These are phyloP conservation scores for Caenorhabditis drosophilae DNA, from an alignment of 2,888 invertebrate genomes.

Conservation along the genomic window DNA sequence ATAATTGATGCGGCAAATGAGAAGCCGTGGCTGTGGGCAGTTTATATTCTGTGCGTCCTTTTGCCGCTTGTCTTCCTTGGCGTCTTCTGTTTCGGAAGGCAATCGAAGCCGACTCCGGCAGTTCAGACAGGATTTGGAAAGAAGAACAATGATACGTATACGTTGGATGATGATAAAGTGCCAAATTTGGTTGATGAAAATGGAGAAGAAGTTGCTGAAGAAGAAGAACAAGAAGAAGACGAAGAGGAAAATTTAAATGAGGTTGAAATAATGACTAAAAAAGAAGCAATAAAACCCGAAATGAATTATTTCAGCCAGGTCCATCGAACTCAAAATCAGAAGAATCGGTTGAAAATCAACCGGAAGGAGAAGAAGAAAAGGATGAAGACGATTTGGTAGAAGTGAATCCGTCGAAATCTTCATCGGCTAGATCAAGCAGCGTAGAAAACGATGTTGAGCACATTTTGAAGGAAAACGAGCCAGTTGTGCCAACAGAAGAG, in stretches of 20 bases:
- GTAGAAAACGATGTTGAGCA: slow-evolving; percentile 22
- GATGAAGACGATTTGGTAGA: slow-evolving; percentile 4
- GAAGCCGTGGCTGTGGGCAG: slow-evolving; percentile 88
- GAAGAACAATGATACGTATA: slow-evolving; percentile 79
- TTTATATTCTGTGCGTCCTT: slow-evolving; percentile 81
- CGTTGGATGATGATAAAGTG: slow-evolving; percentile 75
- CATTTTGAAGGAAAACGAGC: slow-evolving; percentile 25
- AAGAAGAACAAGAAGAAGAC: too few species aligned
- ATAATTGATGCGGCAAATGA: slow-evolving; percentile 70
- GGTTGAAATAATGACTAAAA: neutral
- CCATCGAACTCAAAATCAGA: slow-evolving; percentile 13
- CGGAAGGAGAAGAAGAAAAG: slow-evolving; percentile 2
- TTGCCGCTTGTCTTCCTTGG: slow-evolving; percentile 81
- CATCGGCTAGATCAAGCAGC: slow-evolving; percentile 13
- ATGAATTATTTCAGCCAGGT: too few species aligned
- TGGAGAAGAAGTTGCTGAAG: too few species aligned
- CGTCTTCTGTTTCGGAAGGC: slow-evolving; percentile 79
- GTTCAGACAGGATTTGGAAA: slow-evolving; percentile 71
- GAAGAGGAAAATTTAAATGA: too few species aligned
- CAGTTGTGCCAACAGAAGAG: slow-evolving; percentile 33
- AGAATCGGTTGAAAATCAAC: slow-evolving; percentile 1
- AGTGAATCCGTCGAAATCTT: slow-evolving; percentile 1
- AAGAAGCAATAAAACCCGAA: too few species aligned
- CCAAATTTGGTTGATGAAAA: slow-evolving; percentile 56
- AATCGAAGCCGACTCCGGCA: slow-evolving; percentile 36